Evolutionary conservation across 2,797 vertebrate species (phyloP).

Genomic region (Cossypha dichroa): DNA sequence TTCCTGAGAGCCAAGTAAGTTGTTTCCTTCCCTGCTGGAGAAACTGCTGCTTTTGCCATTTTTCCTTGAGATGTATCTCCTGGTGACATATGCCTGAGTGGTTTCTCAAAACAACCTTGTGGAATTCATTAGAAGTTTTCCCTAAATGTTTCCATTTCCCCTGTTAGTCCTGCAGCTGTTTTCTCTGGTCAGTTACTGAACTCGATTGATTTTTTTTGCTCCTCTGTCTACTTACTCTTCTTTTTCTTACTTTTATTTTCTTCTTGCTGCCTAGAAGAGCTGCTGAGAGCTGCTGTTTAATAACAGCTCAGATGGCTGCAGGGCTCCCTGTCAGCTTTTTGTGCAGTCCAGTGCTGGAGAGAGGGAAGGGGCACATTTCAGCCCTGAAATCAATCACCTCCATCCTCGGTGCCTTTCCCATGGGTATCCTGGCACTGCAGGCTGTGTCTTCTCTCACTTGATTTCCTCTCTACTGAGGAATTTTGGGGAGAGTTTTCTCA

Average conservation of each 20-base stretch:
- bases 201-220: not conserved
- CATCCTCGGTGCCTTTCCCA: not conserved
- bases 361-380: not conserved
- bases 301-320: not conserved
- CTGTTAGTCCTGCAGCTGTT: not conserved
- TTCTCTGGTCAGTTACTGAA: not conserved
- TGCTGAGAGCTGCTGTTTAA: not conserved
- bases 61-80: not conserved
- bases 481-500: not conserved
- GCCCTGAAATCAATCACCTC: not conserved
- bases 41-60: not conserved
- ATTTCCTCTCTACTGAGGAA: not conserved
- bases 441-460: not conserved
- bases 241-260: fast-evolving
- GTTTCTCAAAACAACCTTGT: not conserved
- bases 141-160: not conserved
- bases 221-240: not conserved
- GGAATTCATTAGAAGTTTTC: not conserved
- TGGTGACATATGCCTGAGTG: fast-evolving
- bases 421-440: not conserved
- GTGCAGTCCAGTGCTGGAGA: not conserved
- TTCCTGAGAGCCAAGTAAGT: not conserved
- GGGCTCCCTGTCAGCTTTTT: not conserved
- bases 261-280: not conserved
- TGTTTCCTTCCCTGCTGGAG: not conserved